phyloP scores from a whole-genome alignment of 2,888 invertebrate species.

The Druceiella hillmani region DNA sequence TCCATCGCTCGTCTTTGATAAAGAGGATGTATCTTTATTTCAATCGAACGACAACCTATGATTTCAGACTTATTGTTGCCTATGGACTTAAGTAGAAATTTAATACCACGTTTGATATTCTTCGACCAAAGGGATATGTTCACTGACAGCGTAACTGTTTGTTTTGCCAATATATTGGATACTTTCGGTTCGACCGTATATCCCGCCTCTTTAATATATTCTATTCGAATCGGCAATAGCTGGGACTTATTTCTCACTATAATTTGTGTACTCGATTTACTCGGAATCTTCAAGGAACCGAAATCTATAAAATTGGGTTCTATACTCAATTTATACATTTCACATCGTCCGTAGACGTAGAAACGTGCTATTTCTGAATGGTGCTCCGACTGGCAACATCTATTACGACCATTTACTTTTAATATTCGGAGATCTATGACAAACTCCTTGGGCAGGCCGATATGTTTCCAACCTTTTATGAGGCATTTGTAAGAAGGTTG shows the following conservation, averaged over 20 bases:
- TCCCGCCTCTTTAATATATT: slow-evolving; percentile 36
- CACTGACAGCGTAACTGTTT: slow-evolving; percentile 31
- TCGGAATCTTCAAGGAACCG: slow-evolving; percentile 37
- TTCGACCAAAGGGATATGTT: too few species aligned
- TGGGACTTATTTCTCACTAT: slow-evolving; percentile 42
- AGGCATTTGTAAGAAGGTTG: slow-evolving; percentile 40
- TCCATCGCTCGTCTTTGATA: too few species aligned
- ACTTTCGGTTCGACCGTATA: slow-evolving; percentile 37
- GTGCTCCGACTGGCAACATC: slow-evolving; percentile 37
- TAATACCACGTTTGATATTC: too few species aligned
- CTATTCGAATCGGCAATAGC: slow-evolving; percentile 35
- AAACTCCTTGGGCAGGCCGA: slow-evolving; percentile 34
- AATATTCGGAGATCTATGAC: slow-evolving; percentile 41
- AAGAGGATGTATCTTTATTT: too few species aligned
- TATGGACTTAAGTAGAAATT: too few species aligned
- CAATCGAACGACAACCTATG: too few species aligned
- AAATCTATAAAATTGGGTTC: slow-evolving; percentile 44
- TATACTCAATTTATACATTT: slow-evolving; percentile 42
- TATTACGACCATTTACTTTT: slow-evolving; percentile 31
- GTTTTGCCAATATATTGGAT: slow-evolving; percentile 36
- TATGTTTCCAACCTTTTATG: slow-evolving; percentile 32
- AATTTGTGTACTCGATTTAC: slow-evolving; percentile 34
- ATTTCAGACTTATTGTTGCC: too few species aligned
- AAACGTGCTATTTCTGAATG: slow-evolving; percentile 47
- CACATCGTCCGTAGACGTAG: slow-evolving; percentile 53